Evolutionary conservation across 2,888 invertebrate species (phyloP).

Genomic region (Piscicola geometra): DNA sequence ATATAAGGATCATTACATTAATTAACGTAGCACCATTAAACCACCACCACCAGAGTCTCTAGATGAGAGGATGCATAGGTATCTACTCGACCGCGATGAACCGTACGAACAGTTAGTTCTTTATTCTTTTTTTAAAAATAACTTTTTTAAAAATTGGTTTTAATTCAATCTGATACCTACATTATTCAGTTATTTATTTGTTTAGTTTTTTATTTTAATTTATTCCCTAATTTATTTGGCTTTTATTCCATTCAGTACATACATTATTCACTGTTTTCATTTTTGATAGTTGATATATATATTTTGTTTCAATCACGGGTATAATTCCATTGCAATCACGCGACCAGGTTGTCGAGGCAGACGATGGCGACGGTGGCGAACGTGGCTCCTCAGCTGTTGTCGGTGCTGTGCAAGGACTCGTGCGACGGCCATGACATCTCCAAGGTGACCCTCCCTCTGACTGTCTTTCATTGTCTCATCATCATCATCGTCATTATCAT

Average conservation of each 20-base stretch:
- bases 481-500: not conserved
- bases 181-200: not conserved
- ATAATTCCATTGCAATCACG: not conserved
- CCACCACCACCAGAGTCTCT: not conserved
- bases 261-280: no score
- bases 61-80: conserved; percentile 2
- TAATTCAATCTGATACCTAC: not conserved
- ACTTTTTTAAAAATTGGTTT: not conserved
- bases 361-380: conserved; percentile 66
- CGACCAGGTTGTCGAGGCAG: conserved; percentile 50
- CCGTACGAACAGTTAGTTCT: not conserved
- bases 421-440: conserved; percentile 83
- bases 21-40: no score
- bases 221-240: no score
- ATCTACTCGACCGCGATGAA: not conserved
- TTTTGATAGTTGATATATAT: no score
- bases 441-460: conserved; percentile 59
- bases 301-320: no score
- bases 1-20: no score
- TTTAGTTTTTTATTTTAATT: not conserved
- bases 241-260: no score
- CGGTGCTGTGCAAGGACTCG: conserved; percentile 77
- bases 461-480: not conserved
- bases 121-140: no score
- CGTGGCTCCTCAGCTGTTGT: conserved; percentile 76